Evolutionary conservation across 2,797 vertebrate genomes (phyloP), one percentile per base, ranked within the genome.

Genomic region (Vireo griseus): DNA sequence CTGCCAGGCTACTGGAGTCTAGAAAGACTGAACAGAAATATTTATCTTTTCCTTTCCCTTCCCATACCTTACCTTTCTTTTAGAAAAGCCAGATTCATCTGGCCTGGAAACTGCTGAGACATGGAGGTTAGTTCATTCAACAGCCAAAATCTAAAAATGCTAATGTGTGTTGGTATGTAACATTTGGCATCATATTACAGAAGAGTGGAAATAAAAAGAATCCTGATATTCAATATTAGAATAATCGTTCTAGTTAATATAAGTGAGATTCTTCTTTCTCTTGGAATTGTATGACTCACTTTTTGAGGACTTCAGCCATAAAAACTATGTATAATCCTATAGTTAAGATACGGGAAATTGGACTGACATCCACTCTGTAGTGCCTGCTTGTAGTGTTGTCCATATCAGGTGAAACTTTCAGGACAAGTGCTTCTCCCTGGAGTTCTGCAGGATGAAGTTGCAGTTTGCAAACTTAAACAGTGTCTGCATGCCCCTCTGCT

Each of bases 381-480:
- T 47, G 22, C 39, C 52, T 44, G 6, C 7, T 59, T 31, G n/a
- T 12, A 37, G 17, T 19, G 11, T 4, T 87, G 11, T 20, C n/a
- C 4, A 0, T 29, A 21, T 28, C 8, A 62, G 50, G 24, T 55
- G 47, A 40, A 19, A 16, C 50, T 11, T 26, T 52, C 50, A 73
- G 55, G 35, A 11, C 37, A 52, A 54, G 10, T 5, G 26, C 6
- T 86, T 37, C 31, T 66, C 3, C 25, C 35, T 11, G 26, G 39
- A 69, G 21, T 51, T 90, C 44, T 71, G 12, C 52, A 71, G 52
- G 14, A 35, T 16, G 48, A 58, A 47, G 35, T 5, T 65, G 71
- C 22, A n/a, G 20, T 33, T 54, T 24, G 9, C 17, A 52, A 40
- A 29, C 1, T 25, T n/a, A 12, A 1, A 6, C 9, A 54, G 2